Conservation (phyloP, 2,888 invertebrate genomes). For the Eugnorisma glareosa region DNA sequence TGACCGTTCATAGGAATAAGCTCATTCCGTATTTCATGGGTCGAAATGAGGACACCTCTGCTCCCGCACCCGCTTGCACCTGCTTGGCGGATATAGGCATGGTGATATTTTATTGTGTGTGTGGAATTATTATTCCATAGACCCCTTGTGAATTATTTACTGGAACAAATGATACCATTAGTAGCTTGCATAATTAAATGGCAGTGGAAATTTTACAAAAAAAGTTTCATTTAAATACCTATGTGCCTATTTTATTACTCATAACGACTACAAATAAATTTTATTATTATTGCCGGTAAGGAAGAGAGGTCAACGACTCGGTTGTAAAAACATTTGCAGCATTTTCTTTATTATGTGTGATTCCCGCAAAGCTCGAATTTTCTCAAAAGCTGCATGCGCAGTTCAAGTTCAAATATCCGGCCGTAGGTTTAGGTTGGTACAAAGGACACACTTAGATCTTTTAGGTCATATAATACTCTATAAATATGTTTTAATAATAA, state of each 20-base stretch:
- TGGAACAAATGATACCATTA: background rate
- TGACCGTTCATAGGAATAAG: background rate
- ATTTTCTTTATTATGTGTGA: background rate
- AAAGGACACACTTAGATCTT: background rate
- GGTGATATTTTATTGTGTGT: background rate
- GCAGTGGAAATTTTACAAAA: background rate
- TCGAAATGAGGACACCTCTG: background rate
- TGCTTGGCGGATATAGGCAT: background rate
- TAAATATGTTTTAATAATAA: background rate
- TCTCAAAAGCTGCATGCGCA: conserved; percentile 3
- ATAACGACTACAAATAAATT: background rate
- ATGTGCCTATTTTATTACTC: background rate
- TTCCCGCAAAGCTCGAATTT: background rate
- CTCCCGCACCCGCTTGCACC: too few relatives aligned
- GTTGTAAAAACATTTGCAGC: background rate
- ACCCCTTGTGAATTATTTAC: background rate
- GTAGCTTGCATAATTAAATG: background rate
- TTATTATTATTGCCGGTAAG: too few relatives aligned
- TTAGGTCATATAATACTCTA: background rate
- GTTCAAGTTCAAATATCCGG: background rate
- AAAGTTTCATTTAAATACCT: background rate
- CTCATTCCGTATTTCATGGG: background rate
- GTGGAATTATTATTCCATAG: background rate
- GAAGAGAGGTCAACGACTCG: background rate
- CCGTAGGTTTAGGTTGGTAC: background rate